Percentiles rank a stretch among this genome's conserved stretches.
These are phyloP conservation scores for Chinchilla lanigera DNA, from an alignment of 2,113 vertebrate species.

Conservation along the genomic window DNA sequence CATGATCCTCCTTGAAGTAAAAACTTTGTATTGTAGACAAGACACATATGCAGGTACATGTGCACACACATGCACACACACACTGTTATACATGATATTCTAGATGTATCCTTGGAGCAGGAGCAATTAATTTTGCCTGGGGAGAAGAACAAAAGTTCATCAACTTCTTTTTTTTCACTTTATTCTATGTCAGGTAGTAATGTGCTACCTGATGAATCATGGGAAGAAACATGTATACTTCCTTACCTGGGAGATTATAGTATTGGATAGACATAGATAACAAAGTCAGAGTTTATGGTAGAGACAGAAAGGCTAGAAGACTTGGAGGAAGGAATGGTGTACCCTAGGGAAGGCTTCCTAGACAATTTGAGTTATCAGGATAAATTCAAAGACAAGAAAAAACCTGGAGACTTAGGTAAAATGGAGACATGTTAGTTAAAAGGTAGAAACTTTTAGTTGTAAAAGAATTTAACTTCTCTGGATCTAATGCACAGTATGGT, in stretches of 20 bases:
- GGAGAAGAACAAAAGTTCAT: constrained; percentile 15
- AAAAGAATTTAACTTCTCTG: not conserved
- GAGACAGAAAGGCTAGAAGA: not conserved
- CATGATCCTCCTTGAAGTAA: not conserved
- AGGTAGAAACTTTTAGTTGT: not conserved
- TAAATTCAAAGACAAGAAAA: not conserved
- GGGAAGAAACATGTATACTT: not conserved
- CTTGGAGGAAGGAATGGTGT: not conserved
- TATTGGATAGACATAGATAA: not conserved
- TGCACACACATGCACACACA: not conserved
- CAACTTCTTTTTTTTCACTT: not conserved
- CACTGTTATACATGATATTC: too few species aligned
- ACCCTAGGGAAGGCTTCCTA: not conserved
- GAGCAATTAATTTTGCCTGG: not conserved
- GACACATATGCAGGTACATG: not conserved
- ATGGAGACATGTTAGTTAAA: not conserved
- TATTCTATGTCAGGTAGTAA: not conserved
- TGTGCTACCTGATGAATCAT: not conserved
- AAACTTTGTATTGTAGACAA: not conserved
- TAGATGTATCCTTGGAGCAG: not conserved
- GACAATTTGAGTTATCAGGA: not conserved
- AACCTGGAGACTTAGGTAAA: not conserved
- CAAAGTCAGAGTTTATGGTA: not conserved
- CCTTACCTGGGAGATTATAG: not conserved
- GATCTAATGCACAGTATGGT: not conserved